These are phyloP conservation scores for Caretta caretta DNA, from an alignment of 2,113 vertebrate species.

Conservation along the genomic window DNA sequence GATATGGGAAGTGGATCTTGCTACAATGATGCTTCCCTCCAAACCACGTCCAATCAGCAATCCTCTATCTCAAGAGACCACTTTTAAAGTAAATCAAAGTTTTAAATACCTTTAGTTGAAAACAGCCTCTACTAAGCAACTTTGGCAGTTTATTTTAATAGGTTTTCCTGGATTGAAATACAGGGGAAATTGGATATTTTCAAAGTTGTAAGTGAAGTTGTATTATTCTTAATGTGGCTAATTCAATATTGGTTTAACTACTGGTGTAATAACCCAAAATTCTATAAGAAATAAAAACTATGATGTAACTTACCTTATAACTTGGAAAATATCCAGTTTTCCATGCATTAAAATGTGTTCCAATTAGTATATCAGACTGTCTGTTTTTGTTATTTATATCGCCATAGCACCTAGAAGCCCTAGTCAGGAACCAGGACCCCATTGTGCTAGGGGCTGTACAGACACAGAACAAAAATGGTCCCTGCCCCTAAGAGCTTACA, in stretches of 20 bases:
- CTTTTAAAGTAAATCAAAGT: neutral
- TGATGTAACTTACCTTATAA: no score
- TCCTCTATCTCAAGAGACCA: neutral
- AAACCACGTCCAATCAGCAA: neutral
- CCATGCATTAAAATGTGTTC: neutral
- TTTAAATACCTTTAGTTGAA: neutral
- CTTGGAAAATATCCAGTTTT: neutral
- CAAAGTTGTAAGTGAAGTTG: neutral
- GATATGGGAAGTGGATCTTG: neutral
- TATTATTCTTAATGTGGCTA: neutral
- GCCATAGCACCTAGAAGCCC: no score
- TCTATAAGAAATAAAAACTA: no score
- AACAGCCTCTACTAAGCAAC: neutral
- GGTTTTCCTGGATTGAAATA: neutral
- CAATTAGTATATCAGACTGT: neutral
- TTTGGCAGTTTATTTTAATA: conserved; percentile 7
- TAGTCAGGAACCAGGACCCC: no score
- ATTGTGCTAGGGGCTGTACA: no score
- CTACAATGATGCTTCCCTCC: neutral
- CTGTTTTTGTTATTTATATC: no score
- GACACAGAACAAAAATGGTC: neutral
- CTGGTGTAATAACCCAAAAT: no score
- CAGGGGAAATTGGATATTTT: neutral
- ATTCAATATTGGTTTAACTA: neutral
- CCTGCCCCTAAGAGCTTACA: neutral